These are phyloP conservation scores for Altica lythri DNA, from an alignment of 2,888 invertebrate genomes.

Conservation along the genomic window DNA sequence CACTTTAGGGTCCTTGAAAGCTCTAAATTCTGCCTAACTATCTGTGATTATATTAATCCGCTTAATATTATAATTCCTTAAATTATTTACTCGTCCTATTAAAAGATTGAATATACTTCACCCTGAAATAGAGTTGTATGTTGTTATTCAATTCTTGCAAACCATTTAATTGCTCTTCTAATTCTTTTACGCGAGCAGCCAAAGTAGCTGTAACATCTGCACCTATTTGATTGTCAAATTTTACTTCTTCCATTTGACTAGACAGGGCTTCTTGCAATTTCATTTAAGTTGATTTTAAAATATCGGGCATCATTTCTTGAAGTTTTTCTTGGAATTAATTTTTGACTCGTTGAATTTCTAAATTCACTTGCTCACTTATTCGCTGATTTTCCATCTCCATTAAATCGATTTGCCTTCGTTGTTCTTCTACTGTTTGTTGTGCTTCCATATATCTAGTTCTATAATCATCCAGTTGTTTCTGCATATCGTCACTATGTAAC, in stretches of 20 bases:
- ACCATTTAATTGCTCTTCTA: constrained; percentile 50
- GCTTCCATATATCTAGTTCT: constrained; percentile 71
- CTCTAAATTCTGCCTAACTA: no score
- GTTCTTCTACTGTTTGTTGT: constrained; percentile 73
- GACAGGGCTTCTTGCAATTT: constrained; percentile 65
- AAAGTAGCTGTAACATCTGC: constrained; percentile 58
- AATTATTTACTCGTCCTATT: no score
- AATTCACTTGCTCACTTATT: constrained; percentile 72
- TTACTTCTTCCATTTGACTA: constrained; percentile 60
- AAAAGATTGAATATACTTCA: no score
- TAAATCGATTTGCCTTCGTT: constrained; percentile 69
- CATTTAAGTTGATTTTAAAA: constrained; percentile 69
- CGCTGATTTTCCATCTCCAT: constrained; percentile 75
- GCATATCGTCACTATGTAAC: constrained; percentile 67
- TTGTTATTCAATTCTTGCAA: constrained; percentile 46
- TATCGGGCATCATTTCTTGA: constrained; percentile 70
- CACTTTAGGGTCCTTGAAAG: no score
- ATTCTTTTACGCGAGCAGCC: constrained; percentile 50
- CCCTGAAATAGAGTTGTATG: no score
- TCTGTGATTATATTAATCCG: no score
- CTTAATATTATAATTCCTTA: no score
- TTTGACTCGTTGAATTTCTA: constrained; percentile 73
- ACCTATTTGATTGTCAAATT: constrained; percentile 60
- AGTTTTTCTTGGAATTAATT: constrained; percentile 74
- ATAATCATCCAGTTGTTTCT: constrained; percentile 70